Base-by-base conservation (phyloP, 2,888 invertebrate species). In the Cecidostiba fungosa region DNA sequence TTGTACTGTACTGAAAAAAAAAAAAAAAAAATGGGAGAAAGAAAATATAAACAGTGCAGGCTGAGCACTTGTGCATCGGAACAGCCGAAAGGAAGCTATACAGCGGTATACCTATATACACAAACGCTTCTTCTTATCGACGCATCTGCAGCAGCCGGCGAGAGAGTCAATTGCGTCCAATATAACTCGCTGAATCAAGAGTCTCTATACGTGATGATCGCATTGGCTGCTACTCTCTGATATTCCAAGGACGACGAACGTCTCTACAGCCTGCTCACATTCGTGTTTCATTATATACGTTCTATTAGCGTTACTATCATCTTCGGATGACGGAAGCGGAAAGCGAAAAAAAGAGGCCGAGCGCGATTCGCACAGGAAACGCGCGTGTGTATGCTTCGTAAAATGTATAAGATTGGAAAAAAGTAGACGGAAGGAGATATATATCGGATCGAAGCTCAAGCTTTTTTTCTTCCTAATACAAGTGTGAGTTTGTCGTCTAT, bases 271-370 rank as follows among this genome's bases (percentile, higher is more conserved):
- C 54, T 16, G n/a, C 10, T 12, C 10, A 2, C 10, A 16, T 4
- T 50, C 4, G 19, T 50, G 10, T 47, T 2, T 3, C 5, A 47
- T 47, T 47, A 14, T 5, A 16, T 5, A 50, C 2, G 50, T 50
- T 19, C 19, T 50, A 50, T 16, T 50, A 12, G 69, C 36, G 26
- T 82, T 72, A 62, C 79, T 79, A 32, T 84, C 84, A 43, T 84
- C 43, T 77, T 83, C 62, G 70, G 59, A 70, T 78, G 77, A 80
- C 85, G 86, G 82, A 84, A 84, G 86, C 87, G 86, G 86, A 84
- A 82, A 62, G 77, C 47, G 76, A 77, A 54, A 84, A 66, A 87
- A 85, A 78, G 36, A 79, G 84, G 77, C 59, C 85, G 70, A 16
- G 8, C 72, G 82, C 66, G 85, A 78, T 73, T 72, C 19, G 54